phyloP scores from a whole-genome alignment of 2,797 vertebrate genomes.

The Mycteria americana region DNA sequence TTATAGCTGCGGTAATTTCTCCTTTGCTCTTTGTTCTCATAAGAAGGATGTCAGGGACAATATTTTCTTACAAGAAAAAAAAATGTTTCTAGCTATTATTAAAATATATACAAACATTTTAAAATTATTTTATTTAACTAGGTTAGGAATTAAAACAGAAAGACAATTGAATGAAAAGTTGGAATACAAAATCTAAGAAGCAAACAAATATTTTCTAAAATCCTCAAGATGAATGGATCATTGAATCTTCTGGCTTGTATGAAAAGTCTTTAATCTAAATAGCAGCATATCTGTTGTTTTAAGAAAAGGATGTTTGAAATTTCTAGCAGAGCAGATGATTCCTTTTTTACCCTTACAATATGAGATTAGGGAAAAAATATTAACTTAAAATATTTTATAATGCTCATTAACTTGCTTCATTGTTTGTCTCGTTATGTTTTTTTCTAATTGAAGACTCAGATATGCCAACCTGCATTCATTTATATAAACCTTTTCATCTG shows the following conservation, averaged over 20 bases:
- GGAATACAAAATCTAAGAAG: background rate
- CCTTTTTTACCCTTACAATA: background rate
- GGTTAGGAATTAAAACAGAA: background rate
- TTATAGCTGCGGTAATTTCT: constrained; percentile 46
- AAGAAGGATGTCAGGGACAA: constrained; percentile 31
- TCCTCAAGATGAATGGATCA: background rate
- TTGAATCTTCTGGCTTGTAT: background rate
- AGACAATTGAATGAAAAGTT: background rate
- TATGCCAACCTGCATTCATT: background rate
- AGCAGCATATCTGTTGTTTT: background rate
- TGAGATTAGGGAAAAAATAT: background rate
- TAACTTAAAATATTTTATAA: background rate
- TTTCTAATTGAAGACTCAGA: background rate
- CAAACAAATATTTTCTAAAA: constrained; percentile 1
- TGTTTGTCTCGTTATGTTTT: background rate
- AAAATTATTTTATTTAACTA: constrained; percentile 2
- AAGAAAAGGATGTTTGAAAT: background rate
- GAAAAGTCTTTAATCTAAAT: constrained; percentile 11
- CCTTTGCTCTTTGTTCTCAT: constrained; percentile 32
- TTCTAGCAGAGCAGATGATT: background rate
- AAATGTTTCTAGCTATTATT: background rate
- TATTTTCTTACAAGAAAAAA: background rate
- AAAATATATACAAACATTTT: background rate
- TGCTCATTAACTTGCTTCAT: background rate
- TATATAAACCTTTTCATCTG: background rate